Evolutionary conservation across 2,113 vertebrate genomes (phyloP), one percentile per base, ranked within the genome.

Genomic region (Paratilapia polleni): DNA sequence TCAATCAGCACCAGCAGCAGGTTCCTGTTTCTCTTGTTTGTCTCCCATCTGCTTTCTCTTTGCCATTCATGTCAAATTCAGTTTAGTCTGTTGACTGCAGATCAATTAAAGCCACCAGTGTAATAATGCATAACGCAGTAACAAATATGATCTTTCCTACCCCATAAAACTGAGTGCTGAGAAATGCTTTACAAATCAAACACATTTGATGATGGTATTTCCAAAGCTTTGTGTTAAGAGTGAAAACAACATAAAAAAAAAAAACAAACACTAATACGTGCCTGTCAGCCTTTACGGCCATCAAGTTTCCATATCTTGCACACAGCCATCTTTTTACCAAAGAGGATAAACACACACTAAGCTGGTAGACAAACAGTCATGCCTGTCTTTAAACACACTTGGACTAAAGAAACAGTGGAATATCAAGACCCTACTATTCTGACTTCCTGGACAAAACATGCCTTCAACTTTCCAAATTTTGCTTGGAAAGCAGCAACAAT

Each of bases 21-120:
- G 36, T 87, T 86, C 86, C 88, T 82, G 86, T 78, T 85, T 20
- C 83, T n/a, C 77, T 58, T 47, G 38, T 87, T 86, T 70, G 81
- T 26, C 66, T 43, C 13, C 47, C 2, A 12, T 36, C 64, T 34
- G 62, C 22, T 61, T 43, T 63, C 47, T 26, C 54, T 17, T 6
- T 13, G 19, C 80, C 36, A 3, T 47, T 19, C 59, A 77, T 9
- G 22, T 77, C 14, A n/a, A 70, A 31, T 77, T 82, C 70, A 49
- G 31, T 78, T 57, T 24, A 54, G 20, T 28, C 49, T 56, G 31
- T 2, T 19, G 63, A 26, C 38, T 43, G 41, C 20, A 26, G 43
- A 78, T 26, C n/a, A 36, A 31, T 3, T 22, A 49, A 57, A 3
- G 19, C 12, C 28, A 20, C 8, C 24, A 8, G 9, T 77, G 66